Evolutionary conservation across 2,797 vertebrate genomes (phyloP).

Genomic region (Simalia tracyae): DNA sequence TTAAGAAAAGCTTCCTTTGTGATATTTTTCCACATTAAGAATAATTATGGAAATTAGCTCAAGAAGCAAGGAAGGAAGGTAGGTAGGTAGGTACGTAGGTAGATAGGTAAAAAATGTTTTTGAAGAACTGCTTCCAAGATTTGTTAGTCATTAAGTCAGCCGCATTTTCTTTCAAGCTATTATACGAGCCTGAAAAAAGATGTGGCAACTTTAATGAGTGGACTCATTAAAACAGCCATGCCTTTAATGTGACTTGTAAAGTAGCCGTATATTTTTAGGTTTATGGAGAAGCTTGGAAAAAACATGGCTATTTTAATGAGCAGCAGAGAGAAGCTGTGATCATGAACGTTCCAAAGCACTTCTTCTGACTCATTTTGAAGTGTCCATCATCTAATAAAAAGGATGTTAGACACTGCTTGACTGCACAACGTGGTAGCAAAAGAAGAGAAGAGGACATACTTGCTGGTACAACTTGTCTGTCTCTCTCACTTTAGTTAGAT

Average conservation of each 20-base stretch:
- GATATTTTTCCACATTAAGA: background rate
- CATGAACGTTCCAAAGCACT: background rate
- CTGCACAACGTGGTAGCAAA: accelerated
- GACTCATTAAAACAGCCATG: background rate
- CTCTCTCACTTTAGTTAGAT: background rate
- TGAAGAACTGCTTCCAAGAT: background rate
- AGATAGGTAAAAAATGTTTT: background rate
- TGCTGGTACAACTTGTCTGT: background rate
- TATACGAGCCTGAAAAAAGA: background rate
- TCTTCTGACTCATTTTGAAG: background rate
- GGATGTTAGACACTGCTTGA: background rate
- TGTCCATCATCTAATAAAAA: background rate
- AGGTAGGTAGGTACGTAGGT: background rate
- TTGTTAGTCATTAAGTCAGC: background rate
- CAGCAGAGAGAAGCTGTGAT: background rate
- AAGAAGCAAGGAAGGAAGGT: background rate
- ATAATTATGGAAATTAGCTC: background rate
- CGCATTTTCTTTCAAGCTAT: background rate
- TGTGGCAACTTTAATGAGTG: background rate
- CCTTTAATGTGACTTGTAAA: background rate
- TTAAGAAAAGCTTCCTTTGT: background rate
- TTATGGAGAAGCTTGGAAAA: background rate
- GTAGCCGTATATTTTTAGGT: background rate
- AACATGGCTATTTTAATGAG: background rate
- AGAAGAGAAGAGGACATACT: background rate